Conservation (phyloP, 2,797 vertebrate genomes). For the Gambusia yucatana region DNA sequence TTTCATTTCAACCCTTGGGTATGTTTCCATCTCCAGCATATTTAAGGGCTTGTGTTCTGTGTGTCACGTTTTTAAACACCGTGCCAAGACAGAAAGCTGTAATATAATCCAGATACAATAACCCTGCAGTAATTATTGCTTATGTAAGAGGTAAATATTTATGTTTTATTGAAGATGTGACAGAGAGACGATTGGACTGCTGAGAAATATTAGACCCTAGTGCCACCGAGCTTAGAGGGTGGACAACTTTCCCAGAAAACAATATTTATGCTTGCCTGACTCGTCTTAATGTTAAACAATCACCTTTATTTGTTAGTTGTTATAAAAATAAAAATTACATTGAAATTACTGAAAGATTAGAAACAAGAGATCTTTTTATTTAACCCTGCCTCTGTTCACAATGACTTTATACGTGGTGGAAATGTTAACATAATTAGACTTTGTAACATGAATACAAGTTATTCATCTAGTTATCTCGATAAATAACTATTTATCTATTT, state of each 20-base stretch:
- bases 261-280: not conserved
- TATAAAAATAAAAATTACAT: slow-evolving; percentile 5
- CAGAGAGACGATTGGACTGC: slow-evolving; percentile 18
- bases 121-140: not conserved
- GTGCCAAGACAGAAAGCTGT: slow-evolving; percentile 19
- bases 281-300: not conserved
- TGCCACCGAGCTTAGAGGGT: slow-evolving; percentile 8
- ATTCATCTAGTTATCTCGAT: slow-evolving; percentile 24
- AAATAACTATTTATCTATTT: too few species aligned
- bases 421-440: slow-evolving; percentile 38
- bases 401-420: not conserved
- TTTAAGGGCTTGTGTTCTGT: slow-evolving; percentile 10
- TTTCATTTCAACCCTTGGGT: slow-evolving; percentile 17
- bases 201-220: slow-evolving; percentile 6
- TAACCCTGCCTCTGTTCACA: not conserved
- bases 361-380: not conserved
- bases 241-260: slow-evolving; percentile 18
- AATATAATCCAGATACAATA: slow-evolving; percentile 12
- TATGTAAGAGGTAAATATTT: slow-evolving; percentile 7
- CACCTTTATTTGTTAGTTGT: too few species aligned
- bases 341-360: not conserved
- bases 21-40: slow-evolving; percentile 11
- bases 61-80: slow-evolving; percentile 20
- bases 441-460: slow-evolving; percentile 24
- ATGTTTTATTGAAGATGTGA: slow-evolving; percentile 21